These are phyloP conservation scores for Donacobius atricapilla DNA, from an alignment of 2,113 vertebrate genomes.

Conservation along the genomic window DNA sequence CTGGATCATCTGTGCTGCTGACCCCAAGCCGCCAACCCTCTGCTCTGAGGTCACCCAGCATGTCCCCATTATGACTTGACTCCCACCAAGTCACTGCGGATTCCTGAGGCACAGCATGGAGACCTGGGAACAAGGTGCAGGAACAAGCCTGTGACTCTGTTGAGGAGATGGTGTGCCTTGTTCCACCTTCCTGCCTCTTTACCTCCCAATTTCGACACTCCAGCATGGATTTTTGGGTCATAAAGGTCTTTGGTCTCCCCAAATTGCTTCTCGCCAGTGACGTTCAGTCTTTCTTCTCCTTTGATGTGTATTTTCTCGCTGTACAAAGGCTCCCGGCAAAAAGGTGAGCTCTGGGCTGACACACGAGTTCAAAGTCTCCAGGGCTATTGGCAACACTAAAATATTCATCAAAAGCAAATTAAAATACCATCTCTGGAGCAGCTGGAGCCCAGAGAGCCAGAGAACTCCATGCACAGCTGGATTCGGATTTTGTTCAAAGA, in stretches of 20 bases:
- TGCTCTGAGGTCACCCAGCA: neutral
- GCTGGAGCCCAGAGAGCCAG: neutral
- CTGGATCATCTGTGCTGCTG: neutral
- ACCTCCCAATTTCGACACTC: fast-evolving
- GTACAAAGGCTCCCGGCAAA: neutral
- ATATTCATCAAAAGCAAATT: conserved; percentile 34
- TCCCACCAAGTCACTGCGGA: neutral
- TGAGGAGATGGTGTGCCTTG: neutral
- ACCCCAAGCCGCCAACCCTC: neutral
- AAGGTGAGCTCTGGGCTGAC: neutral
- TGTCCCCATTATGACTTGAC: neutral
- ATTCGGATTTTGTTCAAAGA: neutral
- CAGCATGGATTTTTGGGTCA: neutral
- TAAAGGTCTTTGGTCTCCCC: neutral
- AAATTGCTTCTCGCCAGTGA: neutral
- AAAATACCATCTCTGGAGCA: neutral
- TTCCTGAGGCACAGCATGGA: neutral
- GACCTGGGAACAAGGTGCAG: neutral
- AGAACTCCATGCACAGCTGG: neutral
- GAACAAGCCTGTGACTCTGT: neutral
- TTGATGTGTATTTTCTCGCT: neutral
- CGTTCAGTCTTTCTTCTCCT: neutral
- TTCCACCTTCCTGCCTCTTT: neutral
- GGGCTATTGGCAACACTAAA: neutral
- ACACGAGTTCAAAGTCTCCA: neutral